These are phyloP conservation scores for Anser brachyrhynchus DNA, from an alignment of 2,113 vertebrate species.

Conservation along the genomic window DNA sequence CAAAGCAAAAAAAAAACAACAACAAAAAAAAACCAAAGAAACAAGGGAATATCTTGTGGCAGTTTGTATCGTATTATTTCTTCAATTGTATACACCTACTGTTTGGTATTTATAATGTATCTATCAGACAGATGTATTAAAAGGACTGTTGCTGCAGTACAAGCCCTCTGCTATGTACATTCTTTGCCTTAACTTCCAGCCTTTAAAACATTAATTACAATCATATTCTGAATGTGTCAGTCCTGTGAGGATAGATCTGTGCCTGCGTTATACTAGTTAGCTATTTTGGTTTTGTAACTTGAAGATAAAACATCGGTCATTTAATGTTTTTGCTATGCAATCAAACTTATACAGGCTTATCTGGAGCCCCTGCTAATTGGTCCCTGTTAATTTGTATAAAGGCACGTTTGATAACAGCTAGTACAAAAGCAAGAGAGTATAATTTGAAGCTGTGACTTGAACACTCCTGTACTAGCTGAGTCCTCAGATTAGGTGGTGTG, in stretches of 20 bases:
- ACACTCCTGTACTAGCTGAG: neutral
- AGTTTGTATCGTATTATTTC: neutral
- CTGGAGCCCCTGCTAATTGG: constrained; percentile 40
- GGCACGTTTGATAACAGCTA: neutral
- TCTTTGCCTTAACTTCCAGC: neutral
- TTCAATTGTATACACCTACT: neutral
- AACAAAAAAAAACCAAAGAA: neutral
- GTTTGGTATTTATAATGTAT: neutral
- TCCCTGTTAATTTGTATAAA: constrained; percentile 34
- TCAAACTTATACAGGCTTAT: constrained; percentile 46
- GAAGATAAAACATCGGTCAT: constrained; percentile 33
- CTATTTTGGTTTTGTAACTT: constrained; percentile 15
- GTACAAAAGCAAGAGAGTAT: neutral
- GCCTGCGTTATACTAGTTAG: neutral
- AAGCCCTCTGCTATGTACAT: neutral
- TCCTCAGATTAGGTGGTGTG: neutral
- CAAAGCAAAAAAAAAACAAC: neutral
- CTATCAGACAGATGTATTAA: neutral
- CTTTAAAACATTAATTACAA: constrained; percentile 31
- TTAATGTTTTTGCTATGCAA: constrained; percentile 44
- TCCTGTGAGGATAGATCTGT: neutral
- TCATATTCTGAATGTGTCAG: neutral
- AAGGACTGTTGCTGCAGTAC: neutral
- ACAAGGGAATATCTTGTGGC: neutral
- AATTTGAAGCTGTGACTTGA: neutral